Conservation (phyloP, 2,113 vertebrate species). For the Mormoops blainvillei region DNA sequence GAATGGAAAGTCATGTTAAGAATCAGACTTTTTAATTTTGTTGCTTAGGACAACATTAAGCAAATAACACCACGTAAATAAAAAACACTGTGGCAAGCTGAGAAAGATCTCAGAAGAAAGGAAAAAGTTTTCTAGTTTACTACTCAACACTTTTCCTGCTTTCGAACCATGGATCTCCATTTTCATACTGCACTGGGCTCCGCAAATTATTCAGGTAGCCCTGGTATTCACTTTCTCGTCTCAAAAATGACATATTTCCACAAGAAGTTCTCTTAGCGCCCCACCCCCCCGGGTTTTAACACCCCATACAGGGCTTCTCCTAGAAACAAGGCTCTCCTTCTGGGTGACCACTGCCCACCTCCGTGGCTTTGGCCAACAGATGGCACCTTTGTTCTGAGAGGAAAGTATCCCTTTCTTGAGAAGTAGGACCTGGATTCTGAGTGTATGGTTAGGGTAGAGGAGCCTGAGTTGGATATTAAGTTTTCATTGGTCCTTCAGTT, state of each 20-base stretch:
- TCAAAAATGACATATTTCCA: not conserved
- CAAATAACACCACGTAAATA: not conserved
- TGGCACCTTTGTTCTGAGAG: not conserved
- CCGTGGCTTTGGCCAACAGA: not conserved
- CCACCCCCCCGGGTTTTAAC: not conserved
- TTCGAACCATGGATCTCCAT: not conserved
- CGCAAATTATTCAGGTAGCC: accelerated
- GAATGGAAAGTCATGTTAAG: not conserved
- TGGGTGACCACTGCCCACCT: not conserved
- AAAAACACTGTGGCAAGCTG: not conserved
- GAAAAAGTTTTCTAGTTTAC: not conserved
- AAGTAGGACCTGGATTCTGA: accelerated
- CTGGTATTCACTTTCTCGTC: not conserved
- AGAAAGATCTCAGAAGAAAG: not conserved
- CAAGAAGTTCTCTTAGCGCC: not conserved
- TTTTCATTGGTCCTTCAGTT: not conserved
- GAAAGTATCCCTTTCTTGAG: accelerated
- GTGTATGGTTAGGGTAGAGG: accelerated
- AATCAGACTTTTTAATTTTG: not conserved
- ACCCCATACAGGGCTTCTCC: not conserved
- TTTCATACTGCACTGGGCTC: not conserved
- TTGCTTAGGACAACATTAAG: not conserved
- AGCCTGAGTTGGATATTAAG: not conserved
- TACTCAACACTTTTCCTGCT: not conserved
- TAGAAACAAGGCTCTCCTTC: not conserved